Conservation (phyloP, 2,797 vertebrate genomes). For the Cryptoprocta ferox region DNA sequence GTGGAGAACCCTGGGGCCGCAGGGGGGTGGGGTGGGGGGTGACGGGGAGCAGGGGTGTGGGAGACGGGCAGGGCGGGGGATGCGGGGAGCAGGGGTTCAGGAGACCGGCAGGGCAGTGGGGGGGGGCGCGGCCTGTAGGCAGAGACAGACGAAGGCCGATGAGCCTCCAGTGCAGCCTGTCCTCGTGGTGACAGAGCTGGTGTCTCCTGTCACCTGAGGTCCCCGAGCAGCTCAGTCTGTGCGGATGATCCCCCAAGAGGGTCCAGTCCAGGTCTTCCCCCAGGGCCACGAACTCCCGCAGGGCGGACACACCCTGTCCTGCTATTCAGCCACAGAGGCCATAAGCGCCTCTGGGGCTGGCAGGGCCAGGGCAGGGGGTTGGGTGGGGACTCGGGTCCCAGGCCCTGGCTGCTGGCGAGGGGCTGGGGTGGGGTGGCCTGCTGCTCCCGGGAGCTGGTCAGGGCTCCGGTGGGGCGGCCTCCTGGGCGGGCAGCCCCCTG, state of each 20-base stretch:
- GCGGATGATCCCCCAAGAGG: not conserved
- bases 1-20: no score
- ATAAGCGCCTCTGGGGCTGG: not conserved
- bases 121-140: no score
- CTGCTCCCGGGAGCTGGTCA: not conserved
- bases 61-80: no score
- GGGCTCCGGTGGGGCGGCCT: not conserved
- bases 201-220: no score
- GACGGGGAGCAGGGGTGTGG: no score
- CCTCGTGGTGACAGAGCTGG: no score
- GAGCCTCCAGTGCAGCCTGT: no score
- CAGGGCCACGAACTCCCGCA: not conserved
- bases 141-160: no score
- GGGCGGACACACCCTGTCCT: not conserved
- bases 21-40: no score
- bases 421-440: fast-evolving
- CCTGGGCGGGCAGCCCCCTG: not conserved
- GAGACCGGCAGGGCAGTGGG: no score
- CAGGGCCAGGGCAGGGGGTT: not conserved
- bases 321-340: fast-evolving
- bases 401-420: fast-evolving
- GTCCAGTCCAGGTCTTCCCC: not conserved
- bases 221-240: not conserved
- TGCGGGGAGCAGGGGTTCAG: no score
- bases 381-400: fast-evolving